Base-by-base conservation (phyloP, 2,888 invertebrate genomes). In the Acrocyrtus sp. region DNA sequence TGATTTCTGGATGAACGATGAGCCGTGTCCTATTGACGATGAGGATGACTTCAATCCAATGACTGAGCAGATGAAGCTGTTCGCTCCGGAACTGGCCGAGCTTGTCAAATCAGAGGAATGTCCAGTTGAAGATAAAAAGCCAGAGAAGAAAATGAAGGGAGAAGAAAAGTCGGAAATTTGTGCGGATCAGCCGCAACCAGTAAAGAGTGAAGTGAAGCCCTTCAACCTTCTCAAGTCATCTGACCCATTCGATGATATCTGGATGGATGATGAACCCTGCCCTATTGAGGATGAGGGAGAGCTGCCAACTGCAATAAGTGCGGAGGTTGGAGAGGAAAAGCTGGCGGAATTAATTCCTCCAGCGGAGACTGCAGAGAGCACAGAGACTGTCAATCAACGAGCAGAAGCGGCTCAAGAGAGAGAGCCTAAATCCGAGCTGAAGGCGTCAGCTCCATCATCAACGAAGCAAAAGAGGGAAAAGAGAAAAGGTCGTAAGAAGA, bases 211-310 rank as follows among this genome's bases (percentile, higher is more conserved):
- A 50, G 41, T 17, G 1, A 45, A 66, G 48, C 24, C 21, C 12
- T 63, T 63, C 50, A 70, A 62, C 19, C 57, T 70, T 6, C 45
- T 63, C 39, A 70, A 70, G 41, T 57, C 68, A 58, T 29, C 53
- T 39, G 69, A 69, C 51, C 69, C 69, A n/a, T 62, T 56, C 19
- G 70, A 70, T 48, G 61, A 54, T 43, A n/a, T 54, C 5, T 70
- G 70, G 70, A 70, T 78, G 78, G 74, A 73, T 50, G 74, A 75
- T 47, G 74, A 74, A 48, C 58, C 65, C 12, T 61, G 69, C 41
- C 63, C 73, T 17, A 70, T 70, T 45, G 77, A 72, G 17, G 74
- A 76, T 17, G 76, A 76, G 2, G 68, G 65, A 8, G 72, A 48
- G 3, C 24, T 21, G 8, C n/a, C n/a, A n/a, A n/a, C n/a, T n/a